Conservation (phyloP, 2,113 vertebrate species). For the Desmodus rotundus region DNA sequence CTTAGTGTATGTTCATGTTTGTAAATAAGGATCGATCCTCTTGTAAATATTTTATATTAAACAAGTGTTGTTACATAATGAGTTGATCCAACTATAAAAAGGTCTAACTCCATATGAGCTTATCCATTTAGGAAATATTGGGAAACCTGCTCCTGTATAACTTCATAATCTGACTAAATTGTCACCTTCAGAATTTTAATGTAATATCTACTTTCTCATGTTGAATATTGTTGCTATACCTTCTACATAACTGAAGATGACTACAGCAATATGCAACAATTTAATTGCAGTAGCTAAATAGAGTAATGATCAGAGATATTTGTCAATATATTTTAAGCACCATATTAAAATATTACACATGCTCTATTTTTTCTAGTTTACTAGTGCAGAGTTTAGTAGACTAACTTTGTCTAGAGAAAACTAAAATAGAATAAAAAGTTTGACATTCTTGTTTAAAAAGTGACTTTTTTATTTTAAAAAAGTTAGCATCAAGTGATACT, state of each 20-base stretch:
- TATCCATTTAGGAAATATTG: not conserved
- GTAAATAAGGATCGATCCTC: not conserved
- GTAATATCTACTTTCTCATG: not conserved
- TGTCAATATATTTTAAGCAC: slow-evolving; percentile 37
- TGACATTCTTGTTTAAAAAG: slow-evolving; percentile 52
- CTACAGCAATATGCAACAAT: not conserved
- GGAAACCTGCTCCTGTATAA: not conserved
- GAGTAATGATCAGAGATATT: not conserved
- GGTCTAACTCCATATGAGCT: not conserved
- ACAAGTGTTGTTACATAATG: not conserved
- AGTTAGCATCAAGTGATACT: not conserved
- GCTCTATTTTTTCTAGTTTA: slow-evolving; percentile 66
- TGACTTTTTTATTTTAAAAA: not conserved
- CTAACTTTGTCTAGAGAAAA: slow-evolving; percentile 53
- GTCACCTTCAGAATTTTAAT: not conserved
- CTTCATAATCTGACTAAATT: not conserved
- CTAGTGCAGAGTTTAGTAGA: slow-evolving; percentile 42
- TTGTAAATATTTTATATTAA: not conserved
- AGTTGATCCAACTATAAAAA: not conserved
- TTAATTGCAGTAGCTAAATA: not conserved
- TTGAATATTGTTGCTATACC: not conserved
- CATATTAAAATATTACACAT: slow-evolving; percentile 53
- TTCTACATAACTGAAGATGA: not conserved
- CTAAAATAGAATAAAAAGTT: slow-evolving; percentile 59
- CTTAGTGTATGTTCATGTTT: not conserved